Percentiles rank a stretch among this genome's conserved stretches.
Conservation (phyloP, 2,797 vertebrate genomes). For the Mormyrus proboscirostris region DNA sequence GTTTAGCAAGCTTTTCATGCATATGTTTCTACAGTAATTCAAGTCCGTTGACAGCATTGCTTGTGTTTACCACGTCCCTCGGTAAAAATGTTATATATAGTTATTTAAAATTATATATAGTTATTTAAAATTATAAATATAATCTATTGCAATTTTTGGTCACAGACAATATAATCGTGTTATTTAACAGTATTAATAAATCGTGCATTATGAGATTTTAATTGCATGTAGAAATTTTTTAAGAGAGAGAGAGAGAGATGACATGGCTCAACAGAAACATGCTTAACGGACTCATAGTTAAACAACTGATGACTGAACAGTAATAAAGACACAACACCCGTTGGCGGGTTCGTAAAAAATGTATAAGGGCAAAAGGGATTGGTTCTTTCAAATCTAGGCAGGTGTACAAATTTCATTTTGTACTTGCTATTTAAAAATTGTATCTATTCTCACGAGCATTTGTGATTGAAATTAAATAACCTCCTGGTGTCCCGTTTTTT, state of each 20-base stretch:
- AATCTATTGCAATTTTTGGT: constrained; percentile 56
- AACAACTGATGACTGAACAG: constrained; percentile 34
- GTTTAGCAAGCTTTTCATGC: not conserved
- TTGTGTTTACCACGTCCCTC: not conserved
- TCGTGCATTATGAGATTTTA: constrained; percentile 63
- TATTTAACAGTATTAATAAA: constrained; percentile 53
- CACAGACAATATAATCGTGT: constrained; percentile 67
- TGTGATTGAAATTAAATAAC: constrained; percentile 70
- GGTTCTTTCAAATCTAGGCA: constrained; percentile 31
- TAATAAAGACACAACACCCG: constrained; percentile 29
- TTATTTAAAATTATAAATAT: not conserved
- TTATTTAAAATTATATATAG: not conserved
- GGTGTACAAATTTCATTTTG: constrained; percentile 51
- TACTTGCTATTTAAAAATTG: constrained; percentile 49
- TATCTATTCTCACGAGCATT: constrained; percentile 55
- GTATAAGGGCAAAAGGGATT: constrained; percentile 28
- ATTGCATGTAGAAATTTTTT: constrained; percentile 53
- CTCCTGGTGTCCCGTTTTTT: constrained; percentile 64
- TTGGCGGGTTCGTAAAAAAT: constrained; percentile 35
- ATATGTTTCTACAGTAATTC: not conserved
- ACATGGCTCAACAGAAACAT: constrained; percentile 22
- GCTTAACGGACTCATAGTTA: constrained; percentile 45
- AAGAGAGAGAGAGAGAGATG: not conserved
- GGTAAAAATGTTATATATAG: not conserved
- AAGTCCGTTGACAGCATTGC: not conserved